These are phyloP conservation scores for Papilio machaon DNA, from an alignment of 1,140 invertebrate species.

Conservation along the genomic window DNA sequence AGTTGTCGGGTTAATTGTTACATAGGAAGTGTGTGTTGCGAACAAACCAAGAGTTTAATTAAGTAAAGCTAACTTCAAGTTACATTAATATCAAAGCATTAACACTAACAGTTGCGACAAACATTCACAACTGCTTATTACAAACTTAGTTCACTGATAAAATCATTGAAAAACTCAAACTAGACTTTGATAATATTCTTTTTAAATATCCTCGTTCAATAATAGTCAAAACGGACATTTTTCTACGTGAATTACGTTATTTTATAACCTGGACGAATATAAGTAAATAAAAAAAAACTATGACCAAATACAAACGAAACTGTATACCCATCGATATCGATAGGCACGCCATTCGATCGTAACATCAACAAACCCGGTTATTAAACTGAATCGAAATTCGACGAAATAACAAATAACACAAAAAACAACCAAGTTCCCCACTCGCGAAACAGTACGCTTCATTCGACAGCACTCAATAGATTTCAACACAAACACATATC, in stretches of 20 bases:
- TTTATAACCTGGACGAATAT: not conserved
- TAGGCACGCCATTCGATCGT: not conserved
- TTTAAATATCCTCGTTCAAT: not conserved
- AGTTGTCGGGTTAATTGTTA: not conserved
- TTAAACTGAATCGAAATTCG: conserved; percentile 29
- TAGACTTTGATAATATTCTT: too few species aligned
- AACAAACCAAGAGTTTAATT: conserved; percentile 13
- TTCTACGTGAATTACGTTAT: not conserved
- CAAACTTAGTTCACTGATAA: too few species aligned
- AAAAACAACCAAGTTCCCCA: not conserved
- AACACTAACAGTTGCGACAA: not conserved
- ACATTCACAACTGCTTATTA: not conserved
- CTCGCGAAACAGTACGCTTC: not conserved
- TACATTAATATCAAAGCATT: not conserved
- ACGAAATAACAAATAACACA: conserved; percentile 12
- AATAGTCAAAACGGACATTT: not conserved
- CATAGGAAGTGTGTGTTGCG: not conserved
- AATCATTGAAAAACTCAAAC: too few species aligned
- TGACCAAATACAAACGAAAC: not conserved
- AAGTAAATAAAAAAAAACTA: not conserved
- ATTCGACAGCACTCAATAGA: conserved; percentile 26
- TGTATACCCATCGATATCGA: conserved; percentile 12
- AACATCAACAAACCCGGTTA: conserved; percentile 27
- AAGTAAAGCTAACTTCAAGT: conserved; percentile 5
- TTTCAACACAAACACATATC: conserved; percentile 23